These are phyloP conservation scores for Epinotia nisella DNA, from an alignment of 2,888 invertebrate genomes.

Conservation along the genomic window DNA sequence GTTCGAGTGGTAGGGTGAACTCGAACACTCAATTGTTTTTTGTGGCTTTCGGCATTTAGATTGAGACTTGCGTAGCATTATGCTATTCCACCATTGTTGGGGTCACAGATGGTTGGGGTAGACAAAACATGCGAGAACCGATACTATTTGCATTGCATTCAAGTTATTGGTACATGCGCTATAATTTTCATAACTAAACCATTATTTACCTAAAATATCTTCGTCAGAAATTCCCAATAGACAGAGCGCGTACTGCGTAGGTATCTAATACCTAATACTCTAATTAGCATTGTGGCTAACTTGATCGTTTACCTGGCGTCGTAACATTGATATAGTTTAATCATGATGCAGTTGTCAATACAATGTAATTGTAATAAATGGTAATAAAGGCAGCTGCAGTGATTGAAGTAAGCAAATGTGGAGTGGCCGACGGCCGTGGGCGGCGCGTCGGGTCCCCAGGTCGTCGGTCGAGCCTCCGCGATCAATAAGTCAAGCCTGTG, in stretches of 20 bases:
- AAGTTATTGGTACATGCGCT: background rate
- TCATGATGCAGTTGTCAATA: conserved; percentile 2
- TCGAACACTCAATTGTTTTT: conserved; percentile 11
- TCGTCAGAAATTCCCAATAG: no score
- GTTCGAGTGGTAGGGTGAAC: background rate
- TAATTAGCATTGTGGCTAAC: background rate
- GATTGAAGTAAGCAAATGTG: conserved; percentile 30
- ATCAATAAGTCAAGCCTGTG: conserved; percentile 46
- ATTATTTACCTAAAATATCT: no score
- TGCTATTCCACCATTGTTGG: no score
- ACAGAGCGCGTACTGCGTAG: background rate
- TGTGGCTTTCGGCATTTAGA: background rate
- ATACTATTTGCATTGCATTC: background rate
- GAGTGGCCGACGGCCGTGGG: conserved; percentile 23
- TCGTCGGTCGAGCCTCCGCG: conserved; percentile 41
- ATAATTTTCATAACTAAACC: background rate
- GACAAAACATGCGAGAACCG: conserved; percentile 4
- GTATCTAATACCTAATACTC: no score
- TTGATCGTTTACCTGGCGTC: background rate
- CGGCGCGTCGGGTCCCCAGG: conserved; percentile 29
- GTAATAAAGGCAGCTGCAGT: conserved; percentile 27
- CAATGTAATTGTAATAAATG: conserved; percentile 15
- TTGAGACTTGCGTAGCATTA: no score
- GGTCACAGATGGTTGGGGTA: background rate
- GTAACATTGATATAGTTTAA: conserved; percentile 3